These are phyloP conservation scores for Melipona bicolor DNA, from an alignment of 2,888 invertebrate species.

Conservation along the genomic window DNA sequence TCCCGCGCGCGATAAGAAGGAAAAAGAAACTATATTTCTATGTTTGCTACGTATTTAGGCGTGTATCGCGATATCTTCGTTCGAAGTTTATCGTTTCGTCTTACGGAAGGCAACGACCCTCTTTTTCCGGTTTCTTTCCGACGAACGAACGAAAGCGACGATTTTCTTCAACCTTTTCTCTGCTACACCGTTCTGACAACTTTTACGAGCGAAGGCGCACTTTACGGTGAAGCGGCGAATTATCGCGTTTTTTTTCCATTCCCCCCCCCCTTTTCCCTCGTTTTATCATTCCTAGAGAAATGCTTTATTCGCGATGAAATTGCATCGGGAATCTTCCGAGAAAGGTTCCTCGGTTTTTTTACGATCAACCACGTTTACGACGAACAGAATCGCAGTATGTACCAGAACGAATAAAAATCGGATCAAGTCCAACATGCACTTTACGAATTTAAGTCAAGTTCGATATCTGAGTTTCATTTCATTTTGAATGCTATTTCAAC, in stretches of 20 bases:
- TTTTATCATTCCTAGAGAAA: constrained; percentile 16
- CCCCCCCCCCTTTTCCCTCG: neutral
- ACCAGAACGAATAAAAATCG: no score
- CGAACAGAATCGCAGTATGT: neutral
- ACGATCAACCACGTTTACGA: constrained; percentile 5
- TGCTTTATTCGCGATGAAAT: constrained; percentile 14
- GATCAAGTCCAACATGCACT: no score
- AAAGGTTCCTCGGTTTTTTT: neutral
- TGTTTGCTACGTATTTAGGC: neutral
- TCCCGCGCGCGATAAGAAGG: neutral
- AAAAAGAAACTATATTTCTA: neutral
- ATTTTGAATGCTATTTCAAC: no score
- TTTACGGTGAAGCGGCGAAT: constrained; percentile 12
- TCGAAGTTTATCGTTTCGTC: constrained; percentile 1
- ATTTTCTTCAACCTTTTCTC: neutral
- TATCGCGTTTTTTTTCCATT: constrained; percentile 1
- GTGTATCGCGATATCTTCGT: neutral
- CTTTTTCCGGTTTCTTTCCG: neutral
- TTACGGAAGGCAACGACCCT: neutral
- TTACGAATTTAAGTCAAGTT: no score
- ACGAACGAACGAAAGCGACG: neutral
- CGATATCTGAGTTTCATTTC: no score
- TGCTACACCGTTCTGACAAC: neutral
- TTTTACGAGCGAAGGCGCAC: constrained; percentile 14
- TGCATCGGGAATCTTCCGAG: constrained; percentile 11